Evolutionary conservation across 2,888 invertebrate species (phyloP).

Genomic region (Chironomus tentans): DNA sequence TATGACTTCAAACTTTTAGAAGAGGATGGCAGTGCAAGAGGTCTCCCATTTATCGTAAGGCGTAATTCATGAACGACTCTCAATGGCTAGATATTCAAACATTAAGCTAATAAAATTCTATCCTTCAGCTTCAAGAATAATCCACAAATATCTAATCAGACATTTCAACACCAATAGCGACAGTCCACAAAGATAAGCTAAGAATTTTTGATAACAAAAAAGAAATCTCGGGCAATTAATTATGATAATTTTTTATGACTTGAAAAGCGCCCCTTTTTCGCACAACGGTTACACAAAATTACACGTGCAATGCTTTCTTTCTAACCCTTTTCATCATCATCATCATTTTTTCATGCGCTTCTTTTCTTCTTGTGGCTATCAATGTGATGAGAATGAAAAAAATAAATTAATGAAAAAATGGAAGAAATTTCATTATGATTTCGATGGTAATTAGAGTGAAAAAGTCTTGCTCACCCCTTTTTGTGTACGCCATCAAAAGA

Average conservation of each 20-base stretch:
- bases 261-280: slow-evolving; percentile 1
- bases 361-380: not conserved
- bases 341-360: not conserved
- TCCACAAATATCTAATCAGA: too few species aligned
- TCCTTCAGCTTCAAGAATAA: too few species aligned
- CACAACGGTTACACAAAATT: slow-evolving; percentile 11
- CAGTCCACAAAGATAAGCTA: not conserved
- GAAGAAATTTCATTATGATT: slow-evolving; percentile 2
- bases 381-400: not conserved
- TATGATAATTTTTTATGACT: slow-evolving; percentile 24
- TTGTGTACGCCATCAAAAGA: not conserved
- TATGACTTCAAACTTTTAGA: too few species aligned
- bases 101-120: too few species aligned
- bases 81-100: too few species aligned
- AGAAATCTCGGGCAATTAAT: slow-evolving; percentile 23
- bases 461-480: not conserved
- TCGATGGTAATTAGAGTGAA: slow-evolving; percentile 22
- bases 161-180: too few species aligned
- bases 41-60: too few species aligned
- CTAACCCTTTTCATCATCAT: slow-evolving; percentile 15
- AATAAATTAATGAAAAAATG: not conserved
- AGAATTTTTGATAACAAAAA: slow-evolving; percentile 2
- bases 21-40: too few species aligned
- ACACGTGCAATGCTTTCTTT: slow-evolving; percentile 13
- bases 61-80: too few species aligned